Evolutionary conservation across 2,888 invertebrate genomes (phyloP), one percentile per base, ranked within the genome.

Genomic region (Atethmia centrago): DNA sequence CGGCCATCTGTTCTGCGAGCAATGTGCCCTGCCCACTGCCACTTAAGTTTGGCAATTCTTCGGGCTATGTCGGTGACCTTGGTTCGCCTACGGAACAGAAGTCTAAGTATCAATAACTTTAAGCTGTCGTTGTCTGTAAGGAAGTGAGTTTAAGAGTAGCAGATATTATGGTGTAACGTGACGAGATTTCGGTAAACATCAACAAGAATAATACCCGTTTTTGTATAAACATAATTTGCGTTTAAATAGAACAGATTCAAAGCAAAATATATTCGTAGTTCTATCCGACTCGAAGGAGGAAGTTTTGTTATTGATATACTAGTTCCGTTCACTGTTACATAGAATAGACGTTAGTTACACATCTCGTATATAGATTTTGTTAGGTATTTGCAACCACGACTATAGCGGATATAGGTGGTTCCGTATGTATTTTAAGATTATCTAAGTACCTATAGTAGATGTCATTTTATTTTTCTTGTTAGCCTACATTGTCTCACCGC

Each of bases 271-370:
- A 40, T 25, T 45, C 40, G 31, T 45, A 36, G 49, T 70, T 70
- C 58, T 42, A 56, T 42, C 4, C 19, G 3, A 42, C 49, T 14
- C 10, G 19, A 55, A 49, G 40, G 42, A 68, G 55, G 42, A 71
- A 77, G 71, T 77, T 80, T 73, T 55, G 51, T 66, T 80, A 53
- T 56, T 56, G 31, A 49, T 55, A 61, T 49, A n/a, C n/a, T n/a
- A 77, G 47, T 78, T 76, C 63, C 42, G 25, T 62, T 25, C 21
- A 31, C 16, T 21, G 5, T 9, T 74, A 51, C 21, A 16, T 42
- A 61, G 42, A 31, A 62, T 25, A 31, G 4, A 42, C 8, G 10
- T 31, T 9, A 36, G 49, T 62, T 72, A 49, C 31, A 31, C 16
- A 21, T 62, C 3, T n/a, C 3, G 7, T 36, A 40, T 40, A 9